phyloP scores from a whole-genome alignment of 1,140 invertebrate species.

The Hermatobates lingyangjiaoensis region DNA sequence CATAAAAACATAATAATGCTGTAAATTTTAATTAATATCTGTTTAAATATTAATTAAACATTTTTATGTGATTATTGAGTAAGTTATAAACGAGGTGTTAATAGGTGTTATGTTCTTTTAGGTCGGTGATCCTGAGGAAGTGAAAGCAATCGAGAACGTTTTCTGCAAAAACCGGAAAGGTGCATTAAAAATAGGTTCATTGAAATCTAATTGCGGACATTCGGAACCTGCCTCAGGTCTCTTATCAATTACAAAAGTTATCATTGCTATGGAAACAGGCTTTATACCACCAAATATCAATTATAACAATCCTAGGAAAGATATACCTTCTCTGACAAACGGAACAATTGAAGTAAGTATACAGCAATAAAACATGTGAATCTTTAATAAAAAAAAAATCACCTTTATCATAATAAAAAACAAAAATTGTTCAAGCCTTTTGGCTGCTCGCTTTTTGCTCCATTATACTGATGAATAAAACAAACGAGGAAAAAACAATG shows the following conservation, averaged over 20 bases:
- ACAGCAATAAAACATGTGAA: too few species aligned
- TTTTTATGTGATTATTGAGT: conserved; percentile 2
- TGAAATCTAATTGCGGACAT: conserved; percentile 89
- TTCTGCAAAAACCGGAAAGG: conserved; percentile 45
- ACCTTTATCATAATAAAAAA: too few species aligned
- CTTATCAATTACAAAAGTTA: conserved; percentile 57
- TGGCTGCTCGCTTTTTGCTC: too few species aligned
- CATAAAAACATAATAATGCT: too few species aligned
- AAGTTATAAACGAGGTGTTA: not conserved
- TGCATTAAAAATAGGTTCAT: conserved; percentile 66
- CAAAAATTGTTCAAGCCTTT: too few species aligned
- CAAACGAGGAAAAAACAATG: too few species aligned
- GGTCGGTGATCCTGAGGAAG: conserved; percentile 74
- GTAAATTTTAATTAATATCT: not conserved
- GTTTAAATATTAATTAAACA: not conserved
- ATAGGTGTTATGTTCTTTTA: conserved; percentile 28
- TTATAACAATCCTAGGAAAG: conserved; percentile 40
- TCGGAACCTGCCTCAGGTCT: conserved; percentile 75
- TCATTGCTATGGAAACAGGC: conserved; percentile 48
- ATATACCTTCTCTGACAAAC: conserved; percentile 42
- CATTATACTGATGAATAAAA: too few species aligned
- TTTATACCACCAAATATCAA: conserved; percentile 54
- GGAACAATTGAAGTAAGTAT: conserved; percentile 31
- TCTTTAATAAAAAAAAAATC: too few species aligned
- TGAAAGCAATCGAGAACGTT: conserved; percentile 62